These are phyloP conservation scores for Nemapogon koenigi DNA, from an alignment of 2,888 invertebrate species.

Conservation along the genomic window DNA sequence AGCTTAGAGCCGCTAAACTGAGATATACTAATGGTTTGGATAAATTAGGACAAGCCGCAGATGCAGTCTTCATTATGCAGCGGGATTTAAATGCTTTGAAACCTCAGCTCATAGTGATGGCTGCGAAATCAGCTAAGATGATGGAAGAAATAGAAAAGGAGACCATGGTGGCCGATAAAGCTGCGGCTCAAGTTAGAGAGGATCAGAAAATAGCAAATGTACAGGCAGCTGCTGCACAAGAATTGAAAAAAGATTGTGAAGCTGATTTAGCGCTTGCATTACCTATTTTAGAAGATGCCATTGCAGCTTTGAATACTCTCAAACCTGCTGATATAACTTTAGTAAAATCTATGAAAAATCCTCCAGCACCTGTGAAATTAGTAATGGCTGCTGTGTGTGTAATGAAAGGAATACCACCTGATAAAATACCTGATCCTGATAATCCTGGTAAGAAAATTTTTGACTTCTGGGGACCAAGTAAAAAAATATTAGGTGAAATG, in stretches of 20 bases:
- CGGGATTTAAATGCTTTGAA: slow-evolving; percentile 73
- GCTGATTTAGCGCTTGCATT: slow-evolving; percentile 89
- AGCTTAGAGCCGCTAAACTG: slow-evolving; percentile 73
- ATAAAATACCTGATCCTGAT: slow-evolving; percentile 75
- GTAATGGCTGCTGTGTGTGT: slow-evolving; percentile 93
- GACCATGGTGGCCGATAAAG: slow-evolving; percentile 78
- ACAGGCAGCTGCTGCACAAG: slow-evolving; percentile 85
- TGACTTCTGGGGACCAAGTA: slow-evolving; percentile 88
- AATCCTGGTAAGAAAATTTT: slow-evolving; percentile 71
- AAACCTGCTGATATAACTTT: slow-evolving; percentile 86
- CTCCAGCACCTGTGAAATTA: slow-evolving; percentile 80
- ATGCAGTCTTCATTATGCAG: slow-evolving; percentile 81
- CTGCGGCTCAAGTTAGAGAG: slow-evolving; percentile 78
- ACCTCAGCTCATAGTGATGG: slow-evolving; percentile 77
- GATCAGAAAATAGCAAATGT: slow-evolving; percentile 89
- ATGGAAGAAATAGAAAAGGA: slow-evolving; percentile 78
- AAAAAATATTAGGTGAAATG: slow-evolving; percentile 82
- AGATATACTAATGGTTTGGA: slow-evolving; percentile 81
- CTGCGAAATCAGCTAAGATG: slow-evolving; percentile 75
- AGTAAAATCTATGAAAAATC: slow-evolving; percentile 90
- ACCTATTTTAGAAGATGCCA: slow-evolving; percentile 79
- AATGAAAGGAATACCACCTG: slow-evolving; percentile 80
- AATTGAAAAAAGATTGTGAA: slow-evolving; percentile 89
- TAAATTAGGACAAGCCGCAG: slow-evolving; percentile 78
- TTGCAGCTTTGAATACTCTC: slow-evolving; percentile 80